A percentile compares a stretch with the other conserved stretches of the same genome.
phyloP scores from a whole-genome alignment of 2,113 vertebrate species.

The Nyctereutes procyonoides region DNA sequence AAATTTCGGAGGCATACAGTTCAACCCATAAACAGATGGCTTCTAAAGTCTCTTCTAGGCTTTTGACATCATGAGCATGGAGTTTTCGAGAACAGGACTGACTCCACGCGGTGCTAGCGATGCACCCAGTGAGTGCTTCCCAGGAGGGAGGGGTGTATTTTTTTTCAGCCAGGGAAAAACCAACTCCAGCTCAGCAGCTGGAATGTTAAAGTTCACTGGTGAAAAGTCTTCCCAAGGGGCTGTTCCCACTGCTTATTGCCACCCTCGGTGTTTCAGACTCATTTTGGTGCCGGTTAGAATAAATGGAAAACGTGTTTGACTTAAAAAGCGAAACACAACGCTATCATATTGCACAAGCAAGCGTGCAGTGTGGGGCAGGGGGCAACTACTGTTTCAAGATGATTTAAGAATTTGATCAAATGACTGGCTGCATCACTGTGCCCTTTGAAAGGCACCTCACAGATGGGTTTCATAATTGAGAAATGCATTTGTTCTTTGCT shows the following conservation, averaged over 20 bases:
- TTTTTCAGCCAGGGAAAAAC: background rate
- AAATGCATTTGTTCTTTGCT: constrained; percentile 68
- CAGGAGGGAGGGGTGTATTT: background rate
- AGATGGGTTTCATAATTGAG: constrained; percentile 72
- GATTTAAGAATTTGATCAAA: constrained; percentile 50
- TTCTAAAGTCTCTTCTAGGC: background rate
- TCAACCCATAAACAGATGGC: background rate
- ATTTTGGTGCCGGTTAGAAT: constrained; percentile 57
- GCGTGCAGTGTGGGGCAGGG: background rate
- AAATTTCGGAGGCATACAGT: background rate
- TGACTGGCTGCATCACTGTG: background rate
- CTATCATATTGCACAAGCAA: constrained; percentile 55
- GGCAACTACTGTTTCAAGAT: constrained; percentile 65
- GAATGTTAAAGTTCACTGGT: background rate
- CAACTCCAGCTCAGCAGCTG: background rate
- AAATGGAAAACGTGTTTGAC: constrained; percentile 64
- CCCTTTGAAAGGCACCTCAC: constrained; percentile 65
- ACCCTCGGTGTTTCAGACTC: background rate
- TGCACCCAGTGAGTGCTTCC: background rate
- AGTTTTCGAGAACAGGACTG: background rate
- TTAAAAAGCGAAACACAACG: constrained; percentile 7
- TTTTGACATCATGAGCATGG: background rate
- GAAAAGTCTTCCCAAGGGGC: background rate
- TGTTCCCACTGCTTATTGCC: background rate
- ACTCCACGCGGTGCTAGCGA: rapidly evolving